Conservation (phyloP, 2,113 vertebrate species). For the Brachypodius melanocephalos region DNA sequence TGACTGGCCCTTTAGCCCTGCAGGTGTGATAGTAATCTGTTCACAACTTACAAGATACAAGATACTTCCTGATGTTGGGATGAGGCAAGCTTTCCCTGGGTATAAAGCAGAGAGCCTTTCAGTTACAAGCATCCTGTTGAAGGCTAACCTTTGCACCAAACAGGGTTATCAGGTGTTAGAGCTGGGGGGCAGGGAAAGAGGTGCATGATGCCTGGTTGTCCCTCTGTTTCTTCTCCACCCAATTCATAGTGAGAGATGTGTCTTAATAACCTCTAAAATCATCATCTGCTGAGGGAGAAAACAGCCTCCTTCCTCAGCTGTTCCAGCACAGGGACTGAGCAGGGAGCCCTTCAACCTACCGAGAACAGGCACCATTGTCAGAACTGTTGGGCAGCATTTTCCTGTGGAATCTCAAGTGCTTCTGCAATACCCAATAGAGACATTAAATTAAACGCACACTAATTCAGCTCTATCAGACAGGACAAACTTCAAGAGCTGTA, state of each 20-base stretch:
- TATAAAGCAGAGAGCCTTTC: neutral
- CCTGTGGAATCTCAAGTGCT: neutral
- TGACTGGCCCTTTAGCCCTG: neutral
- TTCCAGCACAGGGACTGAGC: neutral
- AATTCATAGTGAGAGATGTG: neutral
- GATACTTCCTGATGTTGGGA: neutral
- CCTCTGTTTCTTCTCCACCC: neutral
- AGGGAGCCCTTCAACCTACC: neutral
- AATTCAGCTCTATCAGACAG: neutral
- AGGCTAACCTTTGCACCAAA: neutral
- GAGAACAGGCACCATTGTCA: neutral
- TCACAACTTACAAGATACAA: neutral
- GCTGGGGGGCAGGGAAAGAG: fast-evolving
- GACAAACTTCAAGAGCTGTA: neutral
- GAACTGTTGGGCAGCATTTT: neutral
- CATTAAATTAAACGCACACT: neutral
- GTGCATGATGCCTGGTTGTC: neutral
- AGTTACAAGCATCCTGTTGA: neutral
- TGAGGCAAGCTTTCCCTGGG: neutral
- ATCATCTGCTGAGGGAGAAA: neutral
- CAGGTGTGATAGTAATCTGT: neutral
- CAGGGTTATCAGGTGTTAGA: neutral
- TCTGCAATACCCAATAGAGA: neutral
- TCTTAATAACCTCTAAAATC: neutral
- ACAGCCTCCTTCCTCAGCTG: neutral